Conservation (phyloP, 2,888 invertebrate species). For the Drosophila monieri region DNA sequence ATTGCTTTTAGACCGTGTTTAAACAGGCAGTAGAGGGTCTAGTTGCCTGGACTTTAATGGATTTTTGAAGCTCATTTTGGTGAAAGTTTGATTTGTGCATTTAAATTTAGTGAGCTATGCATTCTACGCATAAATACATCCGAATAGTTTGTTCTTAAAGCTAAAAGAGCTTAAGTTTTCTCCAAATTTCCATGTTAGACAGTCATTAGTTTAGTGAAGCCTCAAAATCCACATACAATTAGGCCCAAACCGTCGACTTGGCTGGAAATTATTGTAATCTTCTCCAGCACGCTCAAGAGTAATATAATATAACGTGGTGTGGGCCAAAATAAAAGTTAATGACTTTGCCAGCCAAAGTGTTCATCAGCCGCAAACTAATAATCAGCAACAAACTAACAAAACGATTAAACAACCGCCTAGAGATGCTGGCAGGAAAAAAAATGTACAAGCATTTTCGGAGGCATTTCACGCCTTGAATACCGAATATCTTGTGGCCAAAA, state of each 20-base stretch:
- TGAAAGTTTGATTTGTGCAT: neutral
- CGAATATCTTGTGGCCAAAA: slow-evolving; percentile 45
- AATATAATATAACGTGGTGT: slow-evolving; percentile 27
- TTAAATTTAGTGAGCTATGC: neutral
- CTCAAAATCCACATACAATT: slow-evolving; percentile 36
- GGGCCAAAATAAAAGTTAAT: slow-evolving; percentile 57
- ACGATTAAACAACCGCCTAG: neutral
- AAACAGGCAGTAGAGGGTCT: slow-evolving; percentile 31
- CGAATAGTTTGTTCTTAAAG: neutral
- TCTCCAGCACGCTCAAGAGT: slow-evolving; percentile 38
- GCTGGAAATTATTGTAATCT: slow-evolving; percentile 43
- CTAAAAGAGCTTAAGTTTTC: neutral
- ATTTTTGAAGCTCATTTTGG: neutral
- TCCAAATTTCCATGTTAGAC: slow-evolving; percentile 13
- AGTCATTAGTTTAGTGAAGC: slow-evolving; percentile 34
- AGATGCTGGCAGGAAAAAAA: slow-evolving; percentile 26
- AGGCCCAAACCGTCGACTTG: slow-evolving; percentile 35
- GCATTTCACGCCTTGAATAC: slow-evolving; percentile 55
- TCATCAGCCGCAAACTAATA: slow-evolving; percentile 36
- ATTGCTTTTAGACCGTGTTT: slow-evolving; percentile 42
- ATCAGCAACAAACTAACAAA: slow-evolving; percentile 35
- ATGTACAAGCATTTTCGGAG: slow-evolving; percentile 21
- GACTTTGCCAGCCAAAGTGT: slow-evolving; percentile 62
- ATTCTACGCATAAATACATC: too few relatives aligned
- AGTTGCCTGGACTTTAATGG: slow-evolving; percentile 34